Percentiles rank a stretch among this genome's conserved stretches.
Evolutionary conservation across 2,113 vertebrate species (phyloP).

Genomic region (Tapirus terrestris): DNA sequence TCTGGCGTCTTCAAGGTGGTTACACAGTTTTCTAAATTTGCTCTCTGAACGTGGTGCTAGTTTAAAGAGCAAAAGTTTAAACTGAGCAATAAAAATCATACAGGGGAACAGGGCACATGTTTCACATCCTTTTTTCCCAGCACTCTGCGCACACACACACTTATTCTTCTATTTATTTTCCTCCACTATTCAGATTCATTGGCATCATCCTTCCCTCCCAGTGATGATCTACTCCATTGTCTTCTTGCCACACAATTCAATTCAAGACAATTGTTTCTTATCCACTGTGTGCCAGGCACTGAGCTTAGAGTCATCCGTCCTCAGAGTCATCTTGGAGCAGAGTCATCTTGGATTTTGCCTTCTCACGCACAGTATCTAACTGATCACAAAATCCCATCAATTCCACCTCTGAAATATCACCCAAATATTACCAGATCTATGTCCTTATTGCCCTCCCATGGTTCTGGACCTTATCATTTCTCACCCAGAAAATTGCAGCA

Average conservation of each 20-base stretch:
- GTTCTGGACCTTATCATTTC: background rate
- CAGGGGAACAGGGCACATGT: background rate
- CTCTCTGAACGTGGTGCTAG: background rate
- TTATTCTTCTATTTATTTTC: slow-evolving; percentile 75
- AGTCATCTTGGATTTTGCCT: slow-evolving; percentile 74
- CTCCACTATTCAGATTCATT: slow-evolving; percentile 73
- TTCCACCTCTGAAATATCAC: slow-evolving; percentile 40
- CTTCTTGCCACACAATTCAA: slow-evolving; percentile 77
- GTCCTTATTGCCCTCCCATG: background rate
- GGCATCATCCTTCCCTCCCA: slow-evolving; percentile 73
- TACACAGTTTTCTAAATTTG: background rate
- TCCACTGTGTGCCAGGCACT: slow-evolving; percentile 81
- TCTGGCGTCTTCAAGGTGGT: background rate
- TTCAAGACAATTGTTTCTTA: slow-evolving; percentile 82
- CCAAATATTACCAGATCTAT: background rate
- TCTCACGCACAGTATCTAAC: background rate
- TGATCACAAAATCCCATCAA: slow-evolving; percentile 14
- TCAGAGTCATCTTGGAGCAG: slow-evolving; percentile 77
- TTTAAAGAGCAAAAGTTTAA: slow-evolving; percentile 43
- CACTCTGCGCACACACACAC: background rate
- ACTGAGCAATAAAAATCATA: background rate
- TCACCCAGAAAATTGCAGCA: background rate
- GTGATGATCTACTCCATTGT: slow-evolving; percentile 78
- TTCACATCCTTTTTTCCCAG: background rate
- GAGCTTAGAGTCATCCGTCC: slow-evolving; percentile 77